Base-by-base conservation (phyloP, 2,797 vertebrate species). In the Scarus forsteni region DNA sequence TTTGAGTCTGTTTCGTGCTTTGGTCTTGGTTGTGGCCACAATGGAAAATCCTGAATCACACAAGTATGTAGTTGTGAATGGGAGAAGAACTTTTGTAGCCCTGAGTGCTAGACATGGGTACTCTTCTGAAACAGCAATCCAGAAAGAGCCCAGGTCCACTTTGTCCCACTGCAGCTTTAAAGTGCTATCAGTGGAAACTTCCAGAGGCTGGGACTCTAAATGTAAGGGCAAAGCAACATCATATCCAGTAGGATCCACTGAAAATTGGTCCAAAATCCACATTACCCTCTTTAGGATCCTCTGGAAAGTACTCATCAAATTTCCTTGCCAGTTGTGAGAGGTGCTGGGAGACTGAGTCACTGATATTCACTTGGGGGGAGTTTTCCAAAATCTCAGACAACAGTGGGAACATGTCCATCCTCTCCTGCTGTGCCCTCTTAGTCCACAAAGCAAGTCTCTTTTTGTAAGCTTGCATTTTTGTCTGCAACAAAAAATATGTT, bases 391-490 rank as follows among this genome's bases (percentile, higher is more conserved):
- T 45, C 5, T 45, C 43, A 45, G 43, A 14, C 43, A 45, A 45
- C 9, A 45, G 43, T 45, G 43, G 43, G 15, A 45, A 14, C 43
- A 45, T 45, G 43, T 45, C 43, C 43, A 45, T 14, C 12, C 46
- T 48, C n/a, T 18, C 9, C 10, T 9, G n/a, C 7, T 48, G 46
- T 2, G 16, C n/a, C 8, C 46, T 48, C 16, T 6, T 12, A 27
- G 49, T 53, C 48, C 60, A 27, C 38, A 35, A 45, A 35, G 62
- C 52, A 55, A 10, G 34, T 70, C 45, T 19, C 39, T 57, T 19
- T 48, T 11, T 35, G 60, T 34, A n/a, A 42, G 44, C 38, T 60
- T 73, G 49, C 14, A 12, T 39, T 45, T n/a, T 66, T 62, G 19
- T 67, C 45, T 14, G 14, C 56, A 18, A 52, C 35, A 43, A 43